Percentiles rank a stretch among this genome's conserved stretches.
These are phyloP conservation scores for Pocillopora damicornis DNA, from an alignment of 64 coral and sea anemone species.

Conservation along the genomic window DNA sequence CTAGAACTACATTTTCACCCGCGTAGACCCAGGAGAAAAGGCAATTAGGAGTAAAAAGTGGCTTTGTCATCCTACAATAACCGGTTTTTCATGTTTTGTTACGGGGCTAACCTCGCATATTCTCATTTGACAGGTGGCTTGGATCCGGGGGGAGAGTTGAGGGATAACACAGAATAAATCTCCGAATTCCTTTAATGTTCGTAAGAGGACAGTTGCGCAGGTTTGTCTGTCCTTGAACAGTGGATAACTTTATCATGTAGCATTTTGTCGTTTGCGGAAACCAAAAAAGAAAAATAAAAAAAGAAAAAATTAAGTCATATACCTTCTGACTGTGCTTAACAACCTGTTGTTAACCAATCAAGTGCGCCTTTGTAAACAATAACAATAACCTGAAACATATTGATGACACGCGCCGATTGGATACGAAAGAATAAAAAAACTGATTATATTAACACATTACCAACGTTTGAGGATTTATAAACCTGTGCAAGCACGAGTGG, in stretches of 20 bases:
- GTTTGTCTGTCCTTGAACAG: too few species aligned
- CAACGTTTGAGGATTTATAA: conserved; percentile 1
- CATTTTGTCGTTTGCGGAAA: too few species aligned
- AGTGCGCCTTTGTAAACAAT: conserved; percentile 19
- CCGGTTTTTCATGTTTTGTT: conserved; percentile 9
- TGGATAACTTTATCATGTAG: too few species aligned
- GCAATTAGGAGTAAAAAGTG: background rate
- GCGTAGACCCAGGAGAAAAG: background rate
- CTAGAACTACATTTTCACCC: background rate
- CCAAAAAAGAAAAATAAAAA: too few species aligned
- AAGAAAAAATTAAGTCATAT: background rate
- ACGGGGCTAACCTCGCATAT: conserved; percentile 8
- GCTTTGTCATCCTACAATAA: background rate
- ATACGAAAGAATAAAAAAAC: background rate
- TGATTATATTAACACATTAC: conserved; percentile 48
- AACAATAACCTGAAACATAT: conserved; percentile 24
- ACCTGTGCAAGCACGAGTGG: background rate
- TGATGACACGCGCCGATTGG: conserved; percentile 22
- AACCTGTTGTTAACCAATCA: conserved; percentile 54
- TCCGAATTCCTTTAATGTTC: too few species aligned
- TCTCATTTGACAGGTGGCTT: background rate
- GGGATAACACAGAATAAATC: background rate
- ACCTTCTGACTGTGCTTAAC: conserved; percentile 13
- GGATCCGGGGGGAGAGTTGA: background rate
- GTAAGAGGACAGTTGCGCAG: too few species aligned